These are phyloP conservation scores for Gambusia holbrooki DNA, from an alignment of 2,113 vertebrate species.

Conservation along the genomic window DNA sequence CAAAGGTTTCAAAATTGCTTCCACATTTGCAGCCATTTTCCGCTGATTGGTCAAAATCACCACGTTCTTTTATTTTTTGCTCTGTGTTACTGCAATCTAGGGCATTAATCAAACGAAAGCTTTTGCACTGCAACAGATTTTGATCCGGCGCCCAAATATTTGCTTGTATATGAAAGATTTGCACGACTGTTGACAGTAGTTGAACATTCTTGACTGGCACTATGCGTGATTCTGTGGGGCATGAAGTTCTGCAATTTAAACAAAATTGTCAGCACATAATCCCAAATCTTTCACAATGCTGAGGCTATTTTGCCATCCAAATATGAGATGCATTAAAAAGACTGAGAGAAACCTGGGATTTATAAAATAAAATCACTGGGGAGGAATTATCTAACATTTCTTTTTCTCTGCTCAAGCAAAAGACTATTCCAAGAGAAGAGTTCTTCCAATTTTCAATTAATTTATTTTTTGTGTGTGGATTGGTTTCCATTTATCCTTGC, in stretches of 20 bases:
- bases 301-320: background rate
- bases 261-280: background rate
- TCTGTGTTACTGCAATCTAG: constrained; percentile 19
- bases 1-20: background rate
- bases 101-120: constrained; percentile 33
- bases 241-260: background rate
- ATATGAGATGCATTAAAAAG: background rate
- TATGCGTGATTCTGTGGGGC: background rate
- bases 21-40: background rate
- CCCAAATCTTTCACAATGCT: background rate
- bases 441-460: constrained; percentile 25
- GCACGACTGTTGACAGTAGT: constrained; percentile 13
- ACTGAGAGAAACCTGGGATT: background rate
- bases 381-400: background rate
- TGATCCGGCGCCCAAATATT: constrained; percentile 32
- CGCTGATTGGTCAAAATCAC: background rate
- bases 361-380: background rate
- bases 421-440: background rate
- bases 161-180: constrained; percentile 62
- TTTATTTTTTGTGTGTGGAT: constrained; percentile 19
- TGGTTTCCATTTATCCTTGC: constrained; percentile 50
- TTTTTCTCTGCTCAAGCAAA: background rate
- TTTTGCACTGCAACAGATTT: constrained; percentile 37
- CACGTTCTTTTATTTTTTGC: constrained; percentile 7
- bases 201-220: constrained; percentile 17